phyloP scores from a whole-genome alignment of 2,113 vertebrate genomes.

The Zosterops lateralis region DNA sequence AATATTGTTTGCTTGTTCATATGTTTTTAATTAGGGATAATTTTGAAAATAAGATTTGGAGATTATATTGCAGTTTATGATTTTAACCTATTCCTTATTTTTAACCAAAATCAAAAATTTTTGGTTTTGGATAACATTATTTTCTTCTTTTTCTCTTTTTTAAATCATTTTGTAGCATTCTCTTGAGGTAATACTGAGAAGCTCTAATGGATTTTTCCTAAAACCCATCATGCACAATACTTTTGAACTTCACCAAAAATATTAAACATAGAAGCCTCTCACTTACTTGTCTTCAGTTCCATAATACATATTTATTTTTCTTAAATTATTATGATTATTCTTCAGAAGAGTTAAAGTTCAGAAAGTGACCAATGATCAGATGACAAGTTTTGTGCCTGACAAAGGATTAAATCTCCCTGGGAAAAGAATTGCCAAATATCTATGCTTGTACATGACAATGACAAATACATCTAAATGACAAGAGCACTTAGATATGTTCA shows the following conservation, averaged over 20 bases:
- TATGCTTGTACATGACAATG: neutral
- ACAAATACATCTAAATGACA: too few relatives aligned
- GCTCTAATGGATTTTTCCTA: neutral
- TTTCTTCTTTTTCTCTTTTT: rapidly evolving
- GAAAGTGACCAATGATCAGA: neutral
- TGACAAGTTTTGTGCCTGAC: neutral
- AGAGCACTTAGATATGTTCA: neutral
- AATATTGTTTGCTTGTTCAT: neutral
- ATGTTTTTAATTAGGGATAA: rapidly evolving
- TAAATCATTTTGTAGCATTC: rapidly evolving
- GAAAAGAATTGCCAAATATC: neutral
- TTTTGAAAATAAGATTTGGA: neutral
- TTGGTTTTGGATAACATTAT: neutral
- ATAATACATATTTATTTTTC: neutral
- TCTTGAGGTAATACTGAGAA: neutral
- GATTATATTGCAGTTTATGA: neutral
- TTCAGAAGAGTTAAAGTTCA: neutral
- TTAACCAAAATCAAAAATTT: neutral
- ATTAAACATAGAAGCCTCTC: neutral
- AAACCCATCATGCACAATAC: neutral
- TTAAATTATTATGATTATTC: neutral
- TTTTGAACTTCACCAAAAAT: neutral
- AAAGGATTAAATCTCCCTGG: neutral
- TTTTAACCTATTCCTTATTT: neutral
- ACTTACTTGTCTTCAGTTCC: neutral